Evolutionary conservation across 2,113 vertebrate species (phyloP).

Genomic region (Oreochromis aureus): DNA sequence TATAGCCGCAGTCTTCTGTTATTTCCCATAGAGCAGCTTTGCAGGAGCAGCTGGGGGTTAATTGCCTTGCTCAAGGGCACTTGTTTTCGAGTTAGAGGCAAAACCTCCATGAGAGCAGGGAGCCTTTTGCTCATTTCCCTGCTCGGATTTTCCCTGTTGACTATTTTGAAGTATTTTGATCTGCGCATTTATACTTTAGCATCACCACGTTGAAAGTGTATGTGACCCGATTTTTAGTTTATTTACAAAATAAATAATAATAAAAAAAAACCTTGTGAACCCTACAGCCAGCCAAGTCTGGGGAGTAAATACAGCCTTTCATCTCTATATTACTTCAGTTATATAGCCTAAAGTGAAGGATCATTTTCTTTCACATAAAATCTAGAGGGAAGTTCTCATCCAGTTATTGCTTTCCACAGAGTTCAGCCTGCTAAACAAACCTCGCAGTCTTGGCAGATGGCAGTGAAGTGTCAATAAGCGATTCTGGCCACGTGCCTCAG

Average conservation of each 20-base stretch:
- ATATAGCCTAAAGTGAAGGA: background rate
- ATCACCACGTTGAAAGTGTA: background rate
- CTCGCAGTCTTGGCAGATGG: constrained; percentile 36
- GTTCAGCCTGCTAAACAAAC: background rate
- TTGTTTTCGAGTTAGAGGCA: background rate
- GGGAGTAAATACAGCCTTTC: background rate
- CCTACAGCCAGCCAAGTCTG: background rate
- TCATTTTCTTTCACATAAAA: background rate
- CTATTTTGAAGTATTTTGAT: background rate
- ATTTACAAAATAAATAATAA: background rate
- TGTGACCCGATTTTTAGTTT: background rate
- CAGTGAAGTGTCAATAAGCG: constrained; percentile 30
- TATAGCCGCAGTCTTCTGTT: background rate
- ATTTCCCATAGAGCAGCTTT: background rate
- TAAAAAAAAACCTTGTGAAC: background rate
- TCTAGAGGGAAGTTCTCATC: background rate
- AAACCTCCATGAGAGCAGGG: background rate
- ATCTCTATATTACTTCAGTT: background rate
- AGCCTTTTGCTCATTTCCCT: background rate
- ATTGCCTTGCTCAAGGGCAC: constrained; percentile 30
- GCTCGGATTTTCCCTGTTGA: background rate
- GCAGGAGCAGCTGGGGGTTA: constrained; percentile 30
- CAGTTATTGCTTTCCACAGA: background rate
- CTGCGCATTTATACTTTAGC: background rate
- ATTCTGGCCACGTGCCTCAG: constrained; percentile 41